Evolutionary conservation across 2,797 vertebrate genomes (phyloP).

Genomic region (Macropodus opercularis): DNA sequence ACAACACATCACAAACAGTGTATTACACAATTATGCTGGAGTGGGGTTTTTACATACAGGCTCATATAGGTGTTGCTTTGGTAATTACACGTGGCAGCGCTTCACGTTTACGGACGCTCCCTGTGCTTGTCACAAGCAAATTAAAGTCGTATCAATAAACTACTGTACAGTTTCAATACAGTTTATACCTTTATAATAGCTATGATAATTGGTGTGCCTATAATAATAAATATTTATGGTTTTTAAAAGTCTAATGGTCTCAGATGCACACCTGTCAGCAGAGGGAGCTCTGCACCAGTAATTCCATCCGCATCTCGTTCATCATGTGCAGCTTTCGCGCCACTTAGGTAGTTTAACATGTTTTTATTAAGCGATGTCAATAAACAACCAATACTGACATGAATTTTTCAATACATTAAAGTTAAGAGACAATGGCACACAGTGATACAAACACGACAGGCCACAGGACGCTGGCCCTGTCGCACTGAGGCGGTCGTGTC

Average conservation of each 20-base stretch:
- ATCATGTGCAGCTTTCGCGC: slow-evolving; percentile 20
- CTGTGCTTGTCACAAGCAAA: slow-evolving; percentile 51
- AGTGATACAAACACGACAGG: slow-evolving; percentile 8
- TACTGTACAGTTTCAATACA: slow-evolving; percentile 44
- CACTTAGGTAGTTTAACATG: slow-evolving; percentile 52
- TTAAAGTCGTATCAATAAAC: slow-evolving; percentile 35
- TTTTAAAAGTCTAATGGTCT: background rate
- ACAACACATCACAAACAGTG: slow-evolving; percentile 66
- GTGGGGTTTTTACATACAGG: slow-evolving; percentile 70
- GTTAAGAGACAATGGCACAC: slow-evolving; percentile 7
- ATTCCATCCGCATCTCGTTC: slow-evolving; percentile 19
- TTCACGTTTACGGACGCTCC: slow-evolving; percentile 49
- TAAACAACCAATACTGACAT: slow-evolving; percentile 16
- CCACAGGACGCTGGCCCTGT: slow-evolving; percentile 23
- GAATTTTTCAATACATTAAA: slow-evolving; percentile 11
- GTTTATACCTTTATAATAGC: too few species aligned
- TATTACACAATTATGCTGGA: slow-evolving; percentile 74
- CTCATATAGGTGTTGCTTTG: slow-evolving; percentile 61
- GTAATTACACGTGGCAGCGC: slow-evolving; percentile 48
- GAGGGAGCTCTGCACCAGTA: slow-evolving; percentile 40
- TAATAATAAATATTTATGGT: slow-evolving; percentile 67
- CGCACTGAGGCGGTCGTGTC: slow-evolving; percentile 27
- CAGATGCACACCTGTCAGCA: slow-evolving; percentile 48
- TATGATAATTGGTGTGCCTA: slow-evolving; percentile 17
- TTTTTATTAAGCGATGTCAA: slow-evolving; percentile 24